A percentile compares a stretch with the other conserved stretches of the same genome.
Conservation (phyloP, 2,113 vertebrate genomes). For the Salvelinus fontinalis region DNA sequence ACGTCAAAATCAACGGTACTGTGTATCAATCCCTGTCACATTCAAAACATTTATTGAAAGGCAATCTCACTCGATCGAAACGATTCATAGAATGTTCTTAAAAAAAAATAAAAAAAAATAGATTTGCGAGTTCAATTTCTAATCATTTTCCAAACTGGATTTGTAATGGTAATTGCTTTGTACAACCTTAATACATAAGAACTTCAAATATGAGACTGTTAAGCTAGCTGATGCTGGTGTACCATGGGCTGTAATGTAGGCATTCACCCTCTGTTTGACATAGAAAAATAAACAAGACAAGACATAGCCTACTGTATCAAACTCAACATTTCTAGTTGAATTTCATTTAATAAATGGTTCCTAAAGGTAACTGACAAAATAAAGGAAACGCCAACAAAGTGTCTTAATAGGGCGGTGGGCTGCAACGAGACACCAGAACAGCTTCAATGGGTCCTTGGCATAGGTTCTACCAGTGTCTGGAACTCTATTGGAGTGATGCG, state of each 20-base stretch:
- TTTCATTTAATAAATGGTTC: conserved; percentile 8
- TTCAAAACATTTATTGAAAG: conserved; percentile 42
- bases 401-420: too few relatives aligned
- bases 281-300: conserved; percentile 1
- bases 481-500: too few relatives aligned
- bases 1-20: conserved; percentile 30
- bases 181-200: conserved; percentile 38
- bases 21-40: conserved; percentile 70
- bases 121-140: not conserved
- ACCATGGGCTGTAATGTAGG: conserved; percentile 60
- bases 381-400: too few relatives aligned
- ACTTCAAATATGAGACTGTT: conserved; percentile 54
- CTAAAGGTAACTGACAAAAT: not conserved
- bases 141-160: conserved; percentile 29
- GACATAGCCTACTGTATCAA: conserved; percentile 15
- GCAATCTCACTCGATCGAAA: conserved; percentile 19
- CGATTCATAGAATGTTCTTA: not conserved
- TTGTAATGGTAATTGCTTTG: conserved; percentile 58
- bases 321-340: conserved; percentile 15
- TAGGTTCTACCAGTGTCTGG: too few relatives aligned
- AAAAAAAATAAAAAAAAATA: too few relatives aligned
- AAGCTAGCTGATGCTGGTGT: conserved; percentile 75
- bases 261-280: conserved; percentile 42
- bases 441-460: too few relatives aligned
- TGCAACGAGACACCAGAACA: too few relatives aligned